Evolutionary conservation across 2,113 vertebrate genomes (phyloP).

Genomic region (Rallus limicola): DNA sequence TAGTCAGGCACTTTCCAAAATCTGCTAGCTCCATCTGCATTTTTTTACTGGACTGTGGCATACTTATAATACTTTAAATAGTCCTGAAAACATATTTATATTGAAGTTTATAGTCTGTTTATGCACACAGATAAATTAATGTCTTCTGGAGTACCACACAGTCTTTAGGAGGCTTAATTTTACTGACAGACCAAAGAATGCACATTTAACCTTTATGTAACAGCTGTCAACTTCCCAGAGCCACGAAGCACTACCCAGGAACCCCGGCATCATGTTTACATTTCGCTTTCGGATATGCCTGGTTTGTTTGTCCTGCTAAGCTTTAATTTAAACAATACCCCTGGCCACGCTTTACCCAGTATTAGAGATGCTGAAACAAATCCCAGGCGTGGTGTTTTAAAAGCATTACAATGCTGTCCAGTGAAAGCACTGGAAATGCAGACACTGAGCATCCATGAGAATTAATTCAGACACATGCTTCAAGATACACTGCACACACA

Average conservation of each 20-base stretch:
- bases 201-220: slow-evolving; percentile 51
- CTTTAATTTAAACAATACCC: slow-evolving; percentile 41
- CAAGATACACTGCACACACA: background rate
- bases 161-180: slow-evolving; percentile 57
- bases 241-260: background rate
- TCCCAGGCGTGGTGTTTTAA: background rate
- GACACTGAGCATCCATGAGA: slow-evolving; percentile 1
- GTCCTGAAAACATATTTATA: slow-evolving; percentile 9
- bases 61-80: slow-evolving; percentile 22
- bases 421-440: slow-evolving; percentile 17
- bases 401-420: slow-evolving; percentile 34
- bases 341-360: slow-evolving; percentile 21
- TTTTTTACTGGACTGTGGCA: slow-evolving; percentile 22
- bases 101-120: slow-evolving; percentile 7
- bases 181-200: slow-evolving; percentile 12
- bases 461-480: slow-evolving; percentile 37
- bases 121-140: slow-evolving; percentile 28
- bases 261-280: slow-evolving; percentile 23
- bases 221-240: slow-evolving; percentile 19
- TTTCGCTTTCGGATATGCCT: slow-evolving; percentile 27
- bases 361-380: slow-evolving; percentile 31
- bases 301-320: slow-evolving; percentile 47
- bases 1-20: slow-evolving; percentile 20
- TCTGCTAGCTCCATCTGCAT: slow-evolving; percentile 44
- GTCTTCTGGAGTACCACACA: background rate